These are phyloP conservation scores for Rhabdophis nuchalis DNA, from an alignment of 2,797 vertebrate species.

Conservation along the genomic window DNA sequence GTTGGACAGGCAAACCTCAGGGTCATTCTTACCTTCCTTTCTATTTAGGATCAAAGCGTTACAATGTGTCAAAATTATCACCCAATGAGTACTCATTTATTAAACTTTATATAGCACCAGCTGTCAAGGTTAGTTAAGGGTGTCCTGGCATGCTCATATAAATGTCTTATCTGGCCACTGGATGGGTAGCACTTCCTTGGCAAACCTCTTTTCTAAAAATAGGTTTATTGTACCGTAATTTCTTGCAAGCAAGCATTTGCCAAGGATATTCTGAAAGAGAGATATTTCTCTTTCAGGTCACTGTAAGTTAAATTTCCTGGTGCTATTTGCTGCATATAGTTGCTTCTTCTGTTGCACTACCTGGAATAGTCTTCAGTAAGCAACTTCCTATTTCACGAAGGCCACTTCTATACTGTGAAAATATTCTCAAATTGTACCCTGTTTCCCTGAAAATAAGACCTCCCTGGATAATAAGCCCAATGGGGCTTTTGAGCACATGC, in stretches of 20 bases:
- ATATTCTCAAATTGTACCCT: neutral
- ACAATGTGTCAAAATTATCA: neutral
- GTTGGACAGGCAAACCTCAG: neutral
- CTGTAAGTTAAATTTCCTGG: slow-evolving; percentile 28
- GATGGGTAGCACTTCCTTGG: neutral
- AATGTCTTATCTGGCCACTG: neutral
- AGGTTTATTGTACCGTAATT: slow-evolving; percentile 48
- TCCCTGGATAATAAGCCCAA: too few species aligned
- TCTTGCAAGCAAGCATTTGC: slow-evolving; percentile 1
- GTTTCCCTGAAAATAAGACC: too few species aligned
- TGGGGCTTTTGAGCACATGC: too few species aligned
- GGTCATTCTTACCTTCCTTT: neutral
- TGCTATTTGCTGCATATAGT: slow-evolving; percentile 10
- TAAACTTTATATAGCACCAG: neutral
- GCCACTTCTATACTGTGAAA: neutral
- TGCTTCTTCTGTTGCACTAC: neutral
- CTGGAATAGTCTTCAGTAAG: neutral
- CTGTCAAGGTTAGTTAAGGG: neutral
- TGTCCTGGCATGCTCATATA: neutral
- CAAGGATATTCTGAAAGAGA: neutral
- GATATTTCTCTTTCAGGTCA: slow-evolving; percentile 37
- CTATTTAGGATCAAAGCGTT: neutral
- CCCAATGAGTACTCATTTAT: neutral
- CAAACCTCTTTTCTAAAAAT: slow-evolving; percentile 39
- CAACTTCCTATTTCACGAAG: neutral